Evolutionary conservation across 2,888 invertebrate species (phyloP).

Genomic region (Polydrusus cervinus): DNA sequence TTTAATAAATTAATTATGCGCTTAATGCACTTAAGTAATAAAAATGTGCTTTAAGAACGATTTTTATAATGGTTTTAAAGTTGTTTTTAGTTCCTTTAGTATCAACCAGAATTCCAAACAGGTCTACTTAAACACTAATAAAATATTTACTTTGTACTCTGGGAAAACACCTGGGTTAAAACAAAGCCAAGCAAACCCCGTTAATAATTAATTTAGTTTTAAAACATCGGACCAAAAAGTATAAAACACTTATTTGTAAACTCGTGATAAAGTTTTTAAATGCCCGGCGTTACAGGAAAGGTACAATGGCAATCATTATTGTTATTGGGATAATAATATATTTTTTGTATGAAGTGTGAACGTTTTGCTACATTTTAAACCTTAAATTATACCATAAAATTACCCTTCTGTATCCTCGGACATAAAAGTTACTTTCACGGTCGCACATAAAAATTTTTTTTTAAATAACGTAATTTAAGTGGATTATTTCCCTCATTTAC

Average conservation of each 20-base stretch:
- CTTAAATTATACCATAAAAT: too few species aligned
- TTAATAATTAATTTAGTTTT: slow-evolving; percentile 17
- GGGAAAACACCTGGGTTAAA: slow-evolving; percentile 36
- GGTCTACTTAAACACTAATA: slow-evolving; percentile 21
- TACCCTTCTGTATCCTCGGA: too few species aligned
- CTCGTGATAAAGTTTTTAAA: slow-evolving; percentile 3
- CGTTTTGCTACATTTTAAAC: too few species aligned
- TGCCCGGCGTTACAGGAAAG: not conserved
- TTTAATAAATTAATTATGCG: too few species aligned
- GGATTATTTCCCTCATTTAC: too few species aligned
- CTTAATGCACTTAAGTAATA: too few species aligned
- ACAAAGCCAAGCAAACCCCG: slow-evolving; percentile 11
- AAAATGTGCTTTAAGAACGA: too few species aligned
- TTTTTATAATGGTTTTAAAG: not conserved
- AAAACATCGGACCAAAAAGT: slow-evolving; percentile 19
- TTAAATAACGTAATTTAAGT: too few species aligned
- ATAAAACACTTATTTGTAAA: slow-evolving; percentile 6
- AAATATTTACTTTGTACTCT: slow-evolving; percentile 28
- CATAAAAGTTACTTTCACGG: too few species aligned
- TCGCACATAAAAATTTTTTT: too few species aligned
- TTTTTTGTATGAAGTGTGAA: too few species aligned
- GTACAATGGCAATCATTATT: not conserved
- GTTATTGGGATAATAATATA: not conserved
- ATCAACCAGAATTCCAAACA: slow-evolving; percentile 19
- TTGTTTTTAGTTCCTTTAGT: not conserved